phyloP scores from a whole-genome alignment of 2,888 invertebrate genomes.

The Coecobrya sp. region DNA sequence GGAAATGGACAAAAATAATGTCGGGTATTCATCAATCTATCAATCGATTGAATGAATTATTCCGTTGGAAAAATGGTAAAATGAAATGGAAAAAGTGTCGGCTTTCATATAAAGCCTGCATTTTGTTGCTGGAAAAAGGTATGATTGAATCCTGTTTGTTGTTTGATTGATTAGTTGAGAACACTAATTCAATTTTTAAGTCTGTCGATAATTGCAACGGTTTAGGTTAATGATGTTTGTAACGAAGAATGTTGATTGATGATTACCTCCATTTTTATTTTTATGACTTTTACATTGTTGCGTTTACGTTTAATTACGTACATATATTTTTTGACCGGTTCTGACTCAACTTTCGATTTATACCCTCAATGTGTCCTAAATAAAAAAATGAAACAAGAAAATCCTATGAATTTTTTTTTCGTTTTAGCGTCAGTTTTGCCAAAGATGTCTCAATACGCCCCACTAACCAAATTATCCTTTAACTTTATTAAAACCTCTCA shows the following conservation, averaged over 20 bases:
- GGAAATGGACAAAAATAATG: neutral
- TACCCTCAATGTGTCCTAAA: too few species aligned
- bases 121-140: neutral
- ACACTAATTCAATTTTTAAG: neutral
- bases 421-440: too few species aligned
- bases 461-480: too few species aligned
- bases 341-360: too few species aligned
- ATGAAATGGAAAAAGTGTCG: neutral
- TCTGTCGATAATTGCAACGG: neutral
- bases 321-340: too few species aligned
- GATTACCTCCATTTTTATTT: neutral
- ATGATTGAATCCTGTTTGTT: neutral
- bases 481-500: too few species aligned
- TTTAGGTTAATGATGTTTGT: neutral
- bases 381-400: too few species aligned
- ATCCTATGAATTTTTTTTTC: too few species aligned
- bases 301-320: too few species aligned
- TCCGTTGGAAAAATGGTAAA: neutral
- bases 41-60: constrained; percentile 52
- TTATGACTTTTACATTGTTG: neutral
- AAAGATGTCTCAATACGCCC: too few species aligned
- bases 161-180: neutral
- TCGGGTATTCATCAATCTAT: constrained; percentile 45
- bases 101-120: neutral
- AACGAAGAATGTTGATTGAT: neutral